Conservation (phyloP, 2,888 invertebrate genomes). For the Drosophila mulleri region DNA sequence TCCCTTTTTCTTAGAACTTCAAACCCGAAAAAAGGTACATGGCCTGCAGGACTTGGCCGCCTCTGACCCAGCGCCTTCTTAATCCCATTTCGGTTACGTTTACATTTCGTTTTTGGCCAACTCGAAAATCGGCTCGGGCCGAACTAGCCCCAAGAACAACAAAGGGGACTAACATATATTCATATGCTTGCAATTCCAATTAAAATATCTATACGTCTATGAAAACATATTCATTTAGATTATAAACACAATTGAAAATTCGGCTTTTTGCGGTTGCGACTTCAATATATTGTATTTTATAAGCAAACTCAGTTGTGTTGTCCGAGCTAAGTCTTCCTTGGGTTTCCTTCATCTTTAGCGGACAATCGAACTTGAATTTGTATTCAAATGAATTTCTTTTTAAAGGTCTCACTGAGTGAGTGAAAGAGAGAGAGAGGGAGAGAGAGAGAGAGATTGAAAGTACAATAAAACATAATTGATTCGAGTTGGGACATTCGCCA, state of each 20-base stretch:
- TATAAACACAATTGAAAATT: constrained; percentile 2
- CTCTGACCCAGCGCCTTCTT: constrained; percentile 26
- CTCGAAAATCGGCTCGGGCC: constrained; percentile 29
- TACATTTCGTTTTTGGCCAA: constrained; percentile 33
- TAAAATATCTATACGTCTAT: not conserved
- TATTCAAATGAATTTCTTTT: not conserved
- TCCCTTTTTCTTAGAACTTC: not conserved
- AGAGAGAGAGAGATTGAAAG: not conserved
- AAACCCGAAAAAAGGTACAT: constrained; percentile 12
- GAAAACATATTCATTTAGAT: constrained; percentile 12
- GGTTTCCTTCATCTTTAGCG: not conserved
- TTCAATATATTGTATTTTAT: not conserved
- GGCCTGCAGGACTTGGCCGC: constrained; percentile 2
- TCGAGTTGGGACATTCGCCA: not conserved
- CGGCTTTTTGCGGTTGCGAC: not conserved
- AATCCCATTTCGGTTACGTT: constrained; percentile 49
- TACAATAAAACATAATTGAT: not conserved
- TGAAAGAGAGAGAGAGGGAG: not conserved
- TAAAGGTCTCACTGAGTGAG: not conserved
- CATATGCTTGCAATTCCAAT: constrained; percentile 2
- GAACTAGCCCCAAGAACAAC: constrained; percentile 17
- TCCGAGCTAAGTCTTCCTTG: not conserved
- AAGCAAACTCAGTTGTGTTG: not conserved
- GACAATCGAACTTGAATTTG: not conserved
- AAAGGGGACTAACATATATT: not conserved